Conservation (phyloP, 2,113 vertebrate genomes). For the cattle (Bos taurus) region ARS-UCD2.0 NC_037334.1:78635001-78635500, state of each 20-base stretch:
- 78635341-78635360: background rate
- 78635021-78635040: slow-evolving; percentile 47
- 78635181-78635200: background rate
- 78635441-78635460: background rate
- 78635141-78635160: background rate
- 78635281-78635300: background rate
- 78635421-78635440: background rate
- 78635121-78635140: background rate
- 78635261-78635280: background rate
- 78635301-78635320: background rate
- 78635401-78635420: background rate
- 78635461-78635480: background rate
- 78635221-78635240: background rate
- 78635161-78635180: background rate
- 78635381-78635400: background rate
- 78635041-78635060: slow-evolving; percentile 1
- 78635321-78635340: background rate
- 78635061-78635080: background rate
- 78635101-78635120: background rate
- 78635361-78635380: background rate
- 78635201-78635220: background rate
- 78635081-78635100: background rate
- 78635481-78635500: slow-evolving; percentile 6
- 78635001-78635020: slow-evolving; percentile 54
- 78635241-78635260: background rate